Base-by-base conservation (phyloP, 1,140 invertebrate genomes). In the Cherax quadricarinatus region DNA sequence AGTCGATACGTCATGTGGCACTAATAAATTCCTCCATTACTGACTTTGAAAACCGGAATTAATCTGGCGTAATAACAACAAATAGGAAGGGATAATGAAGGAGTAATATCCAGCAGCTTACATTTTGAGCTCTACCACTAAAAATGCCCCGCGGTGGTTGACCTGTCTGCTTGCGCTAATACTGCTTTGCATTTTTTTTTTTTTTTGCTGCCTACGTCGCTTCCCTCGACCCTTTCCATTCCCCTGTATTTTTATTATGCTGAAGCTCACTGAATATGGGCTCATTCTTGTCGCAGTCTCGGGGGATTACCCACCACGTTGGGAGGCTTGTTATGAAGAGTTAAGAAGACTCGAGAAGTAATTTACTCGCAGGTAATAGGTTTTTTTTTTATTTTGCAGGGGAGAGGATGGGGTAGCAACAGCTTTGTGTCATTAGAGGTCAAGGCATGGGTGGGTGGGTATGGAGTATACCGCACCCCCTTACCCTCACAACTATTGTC, bases 11-110 rank as follows among this genome's bases (percentile, higher is more conserved):
- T 24, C 24, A 75, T 75, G 24, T 75, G 24, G 70, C 70, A 30
- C n/a, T 10, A 75, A 75, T 75, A 75, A 75, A 75, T 75, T n/a
- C 70, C n/a, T 75, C 70, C 70, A 75, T 75, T 75, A 75, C n/a
- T 75, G 70, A 75, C 70, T 75, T 30, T 75, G 70, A 30, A 75
- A 41, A 24, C 70, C 24, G n/a, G 70, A 30, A 30, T 75, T 75
- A 75, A 75, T 30, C 70, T 30, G 9, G 6, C 70, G 70, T 75
- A 75, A 75, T 30, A 75, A n/a, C 70, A 75, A 75, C 70, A 75
- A 30, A 75, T 9, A 75, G 70, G 21, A 6, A 18, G 53, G 16
- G 66, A 70, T 70, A 70, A 70, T n/a, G 66, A 70, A 70, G 21
- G 66, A 12, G 66, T 70, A 21, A 3, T 6, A 18, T 2, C 66